Evolutionary conservation across 1,140 invertebrate species (phyloP).

Genomic region (Radopholus similis): DNA sequence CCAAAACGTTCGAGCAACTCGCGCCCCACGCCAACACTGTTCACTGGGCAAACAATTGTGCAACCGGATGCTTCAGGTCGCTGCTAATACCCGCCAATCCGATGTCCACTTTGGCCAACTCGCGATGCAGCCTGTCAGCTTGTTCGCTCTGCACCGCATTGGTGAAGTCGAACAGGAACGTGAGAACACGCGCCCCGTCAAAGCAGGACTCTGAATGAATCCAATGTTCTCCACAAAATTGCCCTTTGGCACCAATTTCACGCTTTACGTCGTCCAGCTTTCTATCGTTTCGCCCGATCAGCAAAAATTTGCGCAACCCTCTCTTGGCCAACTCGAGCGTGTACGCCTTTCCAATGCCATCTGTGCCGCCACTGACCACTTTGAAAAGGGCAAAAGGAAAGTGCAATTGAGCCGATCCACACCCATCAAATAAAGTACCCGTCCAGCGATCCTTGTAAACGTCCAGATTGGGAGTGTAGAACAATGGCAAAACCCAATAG

Average conservation of each 20-base stretch:
- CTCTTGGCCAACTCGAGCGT: constrained; percentile 43
- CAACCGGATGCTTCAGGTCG: not conserved
- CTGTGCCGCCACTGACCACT: constrained; percentile 49
- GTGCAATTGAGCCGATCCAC: constrained; percentile 2
- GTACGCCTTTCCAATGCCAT: constrained; percentile 48
- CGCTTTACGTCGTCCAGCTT: constrained; percentile 44
- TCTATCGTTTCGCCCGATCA: constrained; percentile 39
- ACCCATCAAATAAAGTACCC: constrained; percentile 26
- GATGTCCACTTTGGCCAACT: constrained; percentile 44
- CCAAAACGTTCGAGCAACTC: constrained; percentile 53
- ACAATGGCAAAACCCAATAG: constrained; percentile 32
- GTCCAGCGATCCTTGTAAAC: constrained; percentile 29
- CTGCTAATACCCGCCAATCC: constrained; percentile 46
- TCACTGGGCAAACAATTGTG: constrained; percentile 42
- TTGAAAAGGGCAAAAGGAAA: constrained; percentile 1
- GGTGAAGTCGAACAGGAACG: constrained; percentile 49
- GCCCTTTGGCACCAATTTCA: constrained; percentile 32
- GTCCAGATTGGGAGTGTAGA: constrained; percentile 32
- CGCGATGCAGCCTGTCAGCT: constrained; percentile 34
- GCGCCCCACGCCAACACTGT: constrained; percentile 54
- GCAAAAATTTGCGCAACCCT: constrained; percentile 42
- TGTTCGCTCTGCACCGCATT: constrained; percentile 30
- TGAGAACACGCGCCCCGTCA: constrained; percentile 36
- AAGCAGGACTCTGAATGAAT: constrained; percentile 40
- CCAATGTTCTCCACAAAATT: not conserved